Percentiles rank a stretch among this genome's conserved stretches.
phyloP scores from a whole-genome alignment of 2,888 invertebrate genomes.

The Camponotus fellah region DNA sequence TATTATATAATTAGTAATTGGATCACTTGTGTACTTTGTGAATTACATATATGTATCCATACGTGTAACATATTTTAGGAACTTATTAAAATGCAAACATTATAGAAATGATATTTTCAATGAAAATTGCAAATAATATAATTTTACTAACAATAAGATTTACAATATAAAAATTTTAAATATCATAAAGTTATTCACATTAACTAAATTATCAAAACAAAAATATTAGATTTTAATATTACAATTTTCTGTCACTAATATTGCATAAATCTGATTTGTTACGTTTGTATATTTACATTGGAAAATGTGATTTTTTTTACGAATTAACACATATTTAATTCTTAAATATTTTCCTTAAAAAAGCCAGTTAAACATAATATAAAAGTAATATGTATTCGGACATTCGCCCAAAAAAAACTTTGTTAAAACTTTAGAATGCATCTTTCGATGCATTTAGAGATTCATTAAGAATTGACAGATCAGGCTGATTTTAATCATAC shows the following conservation, averaged over 20 bases:
- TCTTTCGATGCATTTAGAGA: neutral
- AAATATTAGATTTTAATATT: neutral
- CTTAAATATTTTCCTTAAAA: slow-evolving; percentile 2
- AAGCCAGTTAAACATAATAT: neutral
- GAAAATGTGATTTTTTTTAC: neutral
- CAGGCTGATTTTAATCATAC: too few relatives aligned
- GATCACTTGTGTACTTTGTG: neutral
- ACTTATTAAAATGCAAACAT: neutral
- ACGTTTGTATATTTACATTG: neutral
- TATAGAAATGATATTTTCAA: neutral
- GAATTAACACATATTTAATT: neutral
- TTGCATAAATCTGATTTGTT: neutral
- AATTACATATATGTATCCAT: neutral
- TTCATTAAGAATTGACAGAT: neutral
- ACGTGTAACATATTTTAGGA: neutral
- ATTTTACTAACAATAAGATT: neutral
- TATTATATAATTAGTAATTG: slow-evolving; percentile 27
- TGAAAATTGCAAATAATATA: neutral
- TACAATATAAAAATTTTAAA: neutral
- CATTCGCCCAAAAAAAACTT: neutral
- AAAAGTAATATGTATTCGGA: neutral
- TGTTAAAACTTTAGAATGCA: neutral
- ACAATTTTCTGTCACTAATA: neutral
- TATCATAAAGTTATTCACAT: neutral
- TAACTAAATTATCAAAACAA: neutral